phyloP scores from a whole-genome alignment of 2,113 vertebrate species.

The Rhynchopsitta pachyrhyncha region DNA sequence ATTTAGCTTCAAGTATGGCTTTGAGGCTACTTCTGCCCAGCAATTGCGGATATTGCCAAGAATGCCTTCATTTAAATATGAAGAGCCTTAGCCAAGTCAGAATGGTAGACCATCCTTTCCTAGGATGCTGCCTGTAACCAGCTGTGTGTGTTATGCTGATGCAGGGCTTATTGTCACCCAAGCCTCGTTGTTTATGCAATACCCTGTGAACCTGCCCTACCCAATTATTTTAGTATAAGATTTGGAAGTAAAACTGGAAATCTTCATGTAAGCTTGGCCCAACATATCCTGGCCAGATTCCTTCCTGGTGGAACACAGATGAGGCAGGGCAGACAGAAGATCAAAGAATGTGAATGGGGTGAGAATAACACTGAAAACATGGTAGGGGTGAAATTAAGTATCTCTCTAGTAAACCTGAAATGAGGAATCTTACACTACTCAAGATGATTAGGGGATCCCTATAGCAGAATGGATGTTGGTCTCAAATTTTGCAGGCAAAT shows the following conservation, averaged over 20 bases:
- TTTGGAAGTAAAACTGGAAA: conserved; percentile 3
- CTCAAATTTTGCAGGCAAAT: background rate
- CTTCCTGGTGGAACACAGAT: background rate
- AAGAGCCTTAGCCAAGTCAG: background rate
- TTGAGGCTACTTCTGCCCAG: background rate
- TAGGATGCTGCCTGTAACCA: background rate
- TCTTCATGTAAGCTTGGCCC: background rate
- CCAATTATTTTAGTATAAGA: background rate
- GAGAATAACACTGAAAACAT: background rate
- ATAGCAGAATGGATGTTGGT: background rate
- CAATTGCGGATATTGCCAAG: background rate
- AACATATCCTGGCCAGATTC: background rate
- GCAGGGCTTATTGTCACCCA: fast-evolving
- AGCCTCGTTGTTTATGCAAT: background rate
- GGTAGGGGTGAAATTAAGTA: background rate
- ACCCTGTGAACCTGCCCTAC: background rate
- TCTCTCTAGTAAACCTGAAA: background rate
- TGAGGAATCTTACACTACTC: background rate
- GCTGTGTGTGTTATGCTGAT: background rate
- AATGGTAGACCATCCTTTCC: background rate
- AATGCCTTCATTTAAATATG: conserved; percentile 21
- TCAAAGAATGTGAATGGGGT: background rate
- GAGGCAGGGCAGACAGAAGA: background rate
- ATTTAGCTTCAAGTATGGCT: background rate
- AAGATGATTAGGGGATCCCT: background rate